These are phyloP conservation scores for Amaurobius ferox DNA, from an alignment of 2,888 invertebrate genomes.

Conservation along the genomic window DNA sequence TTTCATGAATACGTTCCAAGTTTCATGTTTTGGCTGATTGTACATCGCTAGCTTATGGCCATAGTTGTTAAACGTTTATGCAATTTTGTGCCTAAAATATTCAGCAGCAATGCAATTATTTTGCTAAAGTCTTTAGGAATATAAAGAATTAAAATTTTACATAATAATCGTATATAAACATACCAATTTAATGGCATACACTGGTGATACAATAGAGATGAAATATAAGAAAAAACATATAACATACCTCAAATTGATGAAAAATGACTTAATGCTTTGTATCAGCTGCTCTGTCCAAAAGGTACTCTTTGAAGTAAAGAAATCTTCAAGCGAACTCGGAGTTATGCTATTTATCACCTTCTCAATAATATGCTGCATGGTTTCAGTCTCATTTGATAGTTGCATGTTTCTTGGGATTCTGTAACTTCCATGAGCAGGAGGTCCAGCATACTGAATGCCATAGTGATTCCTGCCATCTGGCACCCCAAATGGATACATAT, in stretches of 20 bases:
- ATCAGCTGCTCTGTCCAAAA: background rate
- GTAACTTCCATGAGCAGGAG: slow-evolving; percentile 36
- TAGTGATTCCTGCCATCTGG: slow-evolving; percentile 33
- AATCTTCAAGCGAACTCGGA: background rate
- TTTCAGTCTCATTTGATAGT: slow-evolving; percentile 18
- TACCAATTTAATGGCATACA: too few species aligned
- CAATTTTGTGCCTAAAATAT: too few species aligned
- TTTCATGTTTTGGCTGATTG: too few species aligned
- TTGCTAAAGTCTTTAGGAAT: too few species aligned
- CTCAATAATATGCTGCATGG: background rate
- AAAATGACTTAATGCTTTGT: background rate
- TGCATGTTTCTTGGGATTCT: slow-evolving; percentile 34
- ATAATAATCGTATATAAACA: too few species aligned
- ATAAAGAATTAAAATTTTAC: too few species aligned
- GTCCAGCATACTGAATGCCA: slow-evolving; percentile 21
- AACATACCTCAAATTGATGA: background rate
- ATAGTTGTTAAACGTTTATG: too few species aligned
- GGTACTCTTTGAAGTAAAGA: background rate
- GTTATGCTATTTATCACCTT: background rate
- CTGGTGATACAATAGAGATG: too few species aligned
- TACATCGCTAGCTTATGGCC: too few species aligned
- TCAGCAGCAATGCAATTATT: too few species aligned
- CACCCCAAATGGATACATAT: slow-evolving; percentile 55
- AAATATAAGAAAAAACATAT: too few species aligned
- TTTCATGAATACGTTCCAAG: too few species aligned